A percentile compares a stretch with the other conserved stretches of the same genome.
phyloP scores from a whole-genome alignment of 2,797 vertebrate species.

The Spea hammondii region DNA sequence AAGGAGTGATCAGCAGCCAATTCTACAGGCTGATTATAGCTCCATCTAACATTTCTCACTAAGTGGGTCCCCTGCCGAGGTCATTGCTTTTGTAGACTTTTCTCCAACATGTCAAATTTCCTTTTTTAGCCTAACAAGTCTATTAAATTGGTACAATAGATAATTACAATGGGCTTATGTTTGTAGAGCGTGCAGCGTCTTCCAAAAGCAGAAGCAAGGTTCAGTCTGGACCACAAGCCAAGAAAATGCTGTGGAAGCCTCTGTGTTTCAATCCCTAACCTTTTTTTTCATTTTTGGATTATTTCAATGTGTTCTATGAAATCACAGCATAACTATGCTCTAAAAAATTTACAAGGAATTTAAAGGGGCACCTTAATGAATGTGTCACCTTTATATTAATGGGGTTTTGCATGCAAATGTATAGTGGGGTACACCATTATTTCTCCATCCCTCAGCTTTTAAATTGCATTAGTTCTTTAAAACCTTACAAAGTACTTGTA shows the following conservation, averaged over 20 bases:
- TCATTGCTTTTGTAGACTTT: constrained; percentile 36
- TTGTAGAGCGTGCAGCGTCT: constrained; percentile 7
- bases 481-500: no score
- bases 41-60: constrained; percentile 45
- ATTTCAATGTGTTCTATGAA: no score
- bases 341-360: background rate
- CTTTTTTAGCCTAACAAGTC: constrained; percentile 24
- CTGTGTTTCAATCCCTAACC: background rate
- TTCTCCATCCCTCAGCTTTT: no score
- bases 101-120: constrained; percentile 31
- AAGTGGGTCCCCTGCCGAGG: constrained; percentile 49
- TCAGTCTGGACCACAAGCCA: constrained; percentile 12
- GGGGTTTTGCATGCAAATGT: no score
- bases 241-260: constrained; percentile 9
- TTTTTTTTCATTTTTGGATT: no score
- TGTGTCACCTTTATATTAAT: no score
- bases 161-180: constrained; percentile 41
- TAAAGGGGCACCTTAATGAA: background rate
- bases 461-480: no score
- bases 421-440: no score
- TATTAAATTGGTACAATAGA: constrained; percentile 35
- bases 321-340: background rate
- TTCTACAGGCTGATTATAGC: constrained; percentile 47
- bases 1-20: constrained; percentile 36
- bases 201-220: background rate